A percentile compares a stretch with the other conserved stretches of the same genome.
Conservation (phyloP, 2,797 vertebrate species). For the Microchirus variegatus region DNA sequence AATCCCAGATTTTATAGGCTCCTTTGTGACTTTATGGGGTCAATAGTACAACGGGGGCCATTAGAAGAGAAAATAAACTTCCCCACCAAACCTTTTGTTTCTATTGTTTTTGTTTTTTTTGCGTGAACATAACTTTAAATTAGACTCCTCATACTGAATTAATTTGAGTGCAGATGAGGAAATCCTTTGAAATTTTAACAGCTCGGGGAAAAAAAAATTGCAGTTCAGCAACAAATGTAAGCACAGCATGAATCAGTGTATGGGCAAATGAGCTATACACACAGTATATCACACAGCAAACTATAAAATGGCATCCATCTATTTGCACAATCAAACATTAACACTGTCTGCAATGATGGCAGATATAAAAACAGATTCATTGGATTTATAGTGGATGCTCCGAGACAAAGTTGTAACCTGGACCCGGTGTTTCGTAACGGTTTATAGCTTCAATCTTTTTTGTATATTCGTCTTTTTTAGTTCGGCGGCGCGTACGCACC, state of each 20-base stretch:
- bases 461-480: slow-evolving; percentile 24
- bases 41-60: slow-evolving; percentile 11
- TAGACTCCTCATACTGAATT: slow-evolving; percentile 13
- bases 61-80: slow-evolving; percentile 25
- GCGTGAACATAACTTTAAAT: slow-evolving; percentile 20
- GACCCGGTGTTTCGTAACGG: too few species aligned
- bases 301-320: slow-evolving; percentile 12
- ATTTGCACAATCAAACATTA: slow-evolving; percentile 7
- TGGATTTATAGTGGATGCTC: too few species aligned
- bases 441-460: neutral
- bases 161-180: slow-evolving; percentile 13
- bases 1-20: slow-evolving; percentile 39
- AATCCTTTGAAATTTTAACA: slow-evolving; percentile 17
- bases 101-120: neutral
- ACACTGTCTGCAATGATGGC: slow-evolving; percentile 1
- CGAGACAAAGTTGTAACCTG: too few species aligned
- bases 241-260: neutral
- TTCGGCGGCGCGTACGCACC: neutral
- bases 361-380: neutral
- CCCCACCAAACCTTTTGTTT: slow-evolving; percentile 15
- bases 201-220: slow-evolving; percentile 1
- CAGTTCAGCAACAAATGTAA: slow-evolving; percentile 3
- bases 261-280: slow-evolving; percentile 1
- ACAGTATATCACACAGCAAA: slow-evolving; percentile 13
- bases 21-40: slow-evolving; percentile 32